Base-by-base conservation (phyloP, 2,113 vertebrate genomes). In the Fulica atra region DNA sequence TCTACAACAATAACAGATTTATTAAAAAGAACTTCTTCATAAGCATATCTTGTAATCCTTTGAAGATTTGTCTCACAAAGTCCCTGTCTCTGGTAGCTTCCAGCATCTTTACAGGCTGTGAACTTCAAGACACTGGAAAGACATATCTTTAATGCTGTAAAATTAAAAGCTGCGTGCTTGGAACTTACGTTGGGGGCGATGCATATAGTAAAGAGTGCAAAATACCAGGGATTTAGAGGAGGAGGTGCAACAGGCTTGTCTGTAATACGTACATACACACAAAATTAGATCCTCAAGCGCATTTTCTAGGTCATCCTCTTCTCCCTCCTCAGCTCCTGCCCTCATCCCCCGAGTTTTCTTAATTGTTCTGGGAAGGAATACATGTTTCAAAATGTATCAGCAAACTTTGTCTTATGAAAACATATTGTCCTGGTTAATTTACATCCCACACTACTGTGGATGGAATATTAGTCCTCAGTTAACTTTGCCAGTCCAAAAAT, bases 251-350 rank as follows among this genome's bases (percentile, higher is more conserved):
- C 77, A 85, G n/a, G 53, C 60, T 90, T 3, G 0, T 72, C 88
- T 72, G 35, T 72, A 74, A 86, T 84, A 68, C 28, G 1, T 86
- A 51, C 65, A 44, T 23, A 71, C 48, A 74, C 73, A 89, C 57
- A 81, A 94, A 95, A 95, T 96, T 89, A 95, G 91, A 93, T 60
- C 57, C 1, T 6, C 72, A 79, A 89, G 78, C 3, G 7, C 46
- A 60, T 91, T 96, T 97, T 96, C 86, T 95, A 89, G 91, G 94
- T 91, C 92, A 91, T n/a, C 28, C 25, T 80, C 83, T 76, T 83
- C 72, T 88, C 82, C 82, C 64, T 93, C 73, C 69, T 95, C 72
- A 89, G 60, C 84, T 89, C 16, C 92, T 46, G 19, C 17, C 57
- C 71, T 88, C 65, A 53, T 95, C 89, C 78, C 78, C 26, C 56